Percentiles rank a stretch among this genome's conserved stretches.
Conservation (phyloP, 2,888 invertebrate species). For the Axea sp. region DNA sequence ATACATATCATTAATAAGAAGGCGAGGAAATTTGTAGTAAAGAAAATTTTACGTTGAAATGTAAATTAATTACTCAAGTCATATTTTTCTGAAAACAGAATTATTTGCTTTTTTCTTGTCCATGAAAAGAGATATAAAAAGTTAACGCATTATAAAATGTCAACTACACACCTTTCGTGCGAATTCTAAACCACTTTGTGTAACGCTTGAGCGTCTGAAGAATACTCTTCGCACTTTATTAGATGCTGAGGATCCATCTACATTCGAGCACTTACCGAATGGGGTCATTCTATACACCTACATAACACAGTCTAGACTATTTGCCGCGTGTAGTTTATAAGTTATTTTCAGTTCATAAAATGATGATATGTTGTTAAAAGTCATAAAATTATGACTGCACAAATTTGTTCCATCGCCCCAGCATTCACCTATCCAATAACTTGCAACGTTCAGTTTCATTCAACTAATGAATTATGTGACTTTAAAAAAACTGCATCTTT, state of each 20-base stretch:
- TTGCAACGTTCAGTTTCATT: neutral
- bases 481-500: too few relatives aligned
- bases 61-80: too few relatives aligned
- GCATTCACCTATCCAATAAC: too few relatives aligned
- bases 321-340: constrained; percentile 60
- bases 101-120: too few relatives aligned
- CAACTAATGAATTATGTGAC: neutral
- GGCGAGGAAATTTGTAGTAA: too few relatives aligned
- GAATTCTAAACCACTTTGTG: constrained; percentile 43
- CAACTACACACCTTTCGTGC: constrained; percentile 52
- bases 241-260: constrained; percentile 66
- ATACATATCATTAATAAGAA: too few relatives aligned
- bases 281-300: constrained; percentile 65
- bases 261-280: constrained; percentile 67
- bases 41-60: too few relatives aligned
- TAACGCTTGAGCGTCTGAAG: constrained; percentile 51
- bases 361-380: constrained; percentile 57
- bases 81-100: too few relatives aligned
- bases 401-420: constrained; percentile 27
- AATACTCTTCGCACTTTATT: constrained; percentile 68
- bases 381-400: constrained; percentile 21
- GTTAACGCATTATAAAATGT: constrained; percentile 38
- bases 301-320: constrained; percentile 62
- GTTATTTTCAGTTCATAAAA: constrained; percentile 51
- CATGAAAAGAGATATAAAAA: too few relatives aligned